Base-by-base conservation (phyloP, 2,113 vertebrate genomes). In the Proterorhinus semilunaris region DNA sequence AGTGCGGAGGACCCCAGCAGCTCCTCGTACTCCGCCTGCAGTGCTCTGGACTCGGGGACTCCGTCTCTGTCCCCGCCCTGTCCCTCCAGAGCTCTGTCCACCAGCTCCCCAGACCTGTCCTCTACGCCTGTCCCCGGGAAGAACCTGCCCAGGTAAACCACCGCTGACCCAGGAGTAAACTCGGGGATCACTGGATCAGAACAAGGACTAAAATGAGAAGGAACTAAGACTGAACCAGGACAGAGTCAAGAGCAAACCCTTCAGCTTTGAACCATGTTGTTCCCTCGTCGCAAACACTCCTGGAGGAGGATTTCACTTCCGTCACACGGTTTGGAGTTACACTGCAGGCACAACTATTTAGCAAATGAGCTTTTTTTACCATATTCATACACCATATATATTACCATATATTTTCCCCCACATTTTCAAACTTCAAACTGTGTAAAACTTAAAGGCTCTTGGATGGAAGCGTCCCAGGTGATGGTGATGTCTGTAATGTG, bases 1-100 rank as follows among this genome's bases (percentile, higher is more conserved):
- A 95, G 95, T 71, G 92, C 93, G 78, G 96, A 98, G 21, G 95
- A 93, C 74, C 88, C 92, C 12, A 92, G 83, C 55, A 91, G 93
- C 15, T 90, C 94, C 0, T 91, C 92, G 1, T 92, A 88, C 77
- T 88, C 93, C 1, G 88, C 72, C 75, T 95, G 88, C 62, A 91
- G 89, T 0, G 89, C 88, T 13, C 17, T 91, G 71, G 89, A 89
- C 76, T 91, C 90, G 0, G 88, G 87, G 65, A 90, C 89, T 1
- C 90, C 91, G 68, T 87, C 83, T 0, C 54, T 87, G 73, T 90
- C 90, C 52, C 89, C 88, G 0, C 88, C 90, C 10, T 90, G 87
- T 79, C 91, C 88, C 49, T 75, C 58, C 4, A 77, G 78, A 0
- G 77, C 81, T 0, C 68, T 84, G 6, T 90, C 53, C 44, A 83